A percentile compares a stretch with the other conserved stretches of the same genome.
Conservation (phyloP, 2,888 invertebrate genomes). For the Drosophila basisetae region DNA sequence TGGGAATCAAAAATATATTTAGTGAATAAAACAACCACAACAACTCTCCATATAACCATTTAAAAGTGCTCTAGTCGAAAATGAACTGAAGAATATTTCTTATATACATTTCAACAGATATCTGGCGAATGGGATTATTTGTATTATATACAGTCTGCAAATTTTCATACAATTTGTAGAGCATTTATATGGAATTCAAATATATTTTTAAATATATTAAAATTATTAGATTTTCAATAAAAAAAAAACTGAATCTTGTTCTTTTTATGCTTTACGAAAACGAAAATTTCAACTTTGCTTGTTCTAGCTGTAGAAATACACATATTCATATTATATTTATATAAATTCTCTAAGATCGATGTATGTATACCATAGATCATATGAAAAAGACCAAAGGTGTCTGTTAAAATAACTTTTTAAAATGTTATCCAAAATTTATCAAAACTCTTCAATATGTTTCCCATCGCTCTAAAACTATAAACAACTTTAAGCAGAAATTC, state of each 20-base stretch:
- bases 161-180: not conserved
- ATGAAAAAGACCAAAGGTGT: not conserved
- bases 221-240: not conserved
- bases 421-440: not conserved
- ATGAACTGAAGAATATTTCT: not conserved
- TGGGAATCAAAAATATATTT: not conserved
- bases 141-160: not conserved
- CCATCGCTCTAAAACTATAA: not conserved
- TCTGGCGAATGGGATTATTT: not conserved
- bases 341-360: not conserved
- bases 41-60: not conserved
- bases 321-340: not conserved
- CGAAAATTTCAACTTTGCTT: not conserved
- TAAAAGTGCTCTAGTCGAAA: not conserved
- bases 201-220: not conserved
- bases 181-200: not conserved
- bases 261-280: not conserved
- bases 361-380: too few relatives aligned
- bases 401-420: not conserved
- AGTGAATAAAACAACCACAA: not conserved
- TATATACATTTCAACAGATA: not conserved
- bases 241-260: not conserved
- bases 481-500: not conserved
- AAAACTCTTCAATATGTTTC: not conserved
- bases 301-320: not conserved